Evolutionary conservation across 2,797 vertebrate species (phyloP), one percentile per base, ranked within the genome.

Genomic region (Semotilus atromaculatus): DNA sequence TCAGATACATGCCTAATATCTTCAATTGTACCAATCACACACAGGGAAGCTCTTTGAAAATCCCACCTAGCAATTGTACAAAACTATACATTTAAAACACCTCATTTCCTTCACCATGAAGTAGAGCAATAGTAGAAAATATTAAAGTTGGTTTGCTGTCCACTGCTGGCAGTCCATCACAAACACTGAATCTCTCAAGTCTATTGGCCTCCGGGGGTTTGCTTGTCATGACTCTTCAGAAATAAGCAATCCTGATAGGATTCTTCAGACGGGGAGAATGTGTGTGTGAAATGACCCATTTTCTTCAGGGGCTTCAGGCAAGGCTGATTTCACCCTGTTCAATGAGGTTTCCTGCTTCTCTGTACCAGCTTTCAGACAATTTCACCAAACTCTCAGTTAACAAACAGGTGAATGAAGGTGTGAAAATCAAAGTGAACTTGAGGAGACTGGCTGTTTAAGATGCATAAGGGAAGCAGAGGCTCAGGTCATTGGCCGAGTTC

Each of bases 81-180:
- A 93, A 94, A 93, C 93, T 91, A 95, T 95, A 96, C 94, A 96
- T 96, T 95, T 95, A 94, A 94, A 95, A 93, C 92, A 95, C 92
- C 90, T 93, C 89, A 94, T 95, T 94, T 94, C 91, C 92, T 83
- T 74, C 81, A 74, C 89, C 89, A 83, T 83, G 88, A 90, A 90
- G 91, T 82, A 80, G 91, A 91, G 91, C 93, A 92, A 38, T 53
- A 87, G 88, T 64, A 72, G 88, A 90, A 92, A 82, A 91, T 93
- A 92, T 93, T 92, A 91, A 90, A 91, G 86, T 86, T 82, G 88
- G 91, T 90, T 80, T 10, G 45, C 87, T 88, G 84, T 89, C 91
- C 77, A 70, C 85, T 75, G 83, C 48, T 75, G 81, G 73, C 80
- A 72, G 83, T 76, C 78, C 84, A 84, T 68, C 68, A 76, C 77